Evolutionary conservation across 2,888 invertebrate genomes (phyloP), one percentile per base, ranked within the genome.

Genomic region (Cryptocheilus praepositus): DNA sequence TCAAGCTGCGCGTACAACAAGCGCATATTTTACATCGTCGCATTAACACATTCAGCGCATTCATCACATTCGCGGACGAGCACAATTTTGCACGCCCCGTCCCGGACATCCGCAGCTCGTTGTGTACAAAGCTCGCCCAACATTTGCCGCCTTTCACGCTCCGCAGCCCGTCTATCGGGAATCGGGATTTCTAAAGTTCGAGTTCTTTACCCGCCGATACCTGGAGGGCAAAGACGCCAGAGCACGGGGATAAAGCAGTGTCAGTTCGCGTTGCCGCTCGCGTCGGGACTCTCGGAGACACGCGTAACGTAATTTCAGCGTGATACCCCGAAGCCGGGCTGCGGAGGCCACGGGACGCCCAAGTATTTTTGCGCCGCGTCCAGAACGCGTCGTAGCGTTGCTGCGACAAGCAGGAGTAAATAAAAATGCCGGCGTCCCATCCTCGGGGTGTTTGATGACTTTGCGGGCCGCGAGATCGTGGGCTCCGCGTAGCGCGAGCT

Each of bases 161-260:
- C 62, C 63, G 22, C 64, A 45, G 28, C 53, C 51, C 59, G 43
- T 56, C 62, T 57, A 19, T 63, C 28, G 65, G 16, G 55, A 63
- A 44, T 55, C 44, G 21, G 19, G 49, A 61, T 60, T 69, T 65
- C 2, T 13, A 11, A 68, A 68, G 57, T 71, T 65, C 21, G n/a
- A 53, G 57, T 44, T 65, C 70, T 58, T 60, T 46, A 52, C 55
- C 43, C 66, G 3, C 25, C 22, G 56, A 36, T 55, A 56, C 44
- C 21, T 21, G 43, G n/a, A 19, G 18, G 56, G 44, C 44, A 44
- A 43, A 16, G 18, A 43, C 8, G n/a, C 44, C 43, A 19, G 36
- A 36, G 4, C 3, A 11, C 36, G 36, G 11, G 36, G 11, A 36
- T 36, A 11, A 36, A 36, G 3, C 36, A 11, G 36, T 36, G 36